Evolutionary conservation across 1,140 invertebrate genomes (phyloP).

Genomic region (Drosophila jambulina): DNA sequence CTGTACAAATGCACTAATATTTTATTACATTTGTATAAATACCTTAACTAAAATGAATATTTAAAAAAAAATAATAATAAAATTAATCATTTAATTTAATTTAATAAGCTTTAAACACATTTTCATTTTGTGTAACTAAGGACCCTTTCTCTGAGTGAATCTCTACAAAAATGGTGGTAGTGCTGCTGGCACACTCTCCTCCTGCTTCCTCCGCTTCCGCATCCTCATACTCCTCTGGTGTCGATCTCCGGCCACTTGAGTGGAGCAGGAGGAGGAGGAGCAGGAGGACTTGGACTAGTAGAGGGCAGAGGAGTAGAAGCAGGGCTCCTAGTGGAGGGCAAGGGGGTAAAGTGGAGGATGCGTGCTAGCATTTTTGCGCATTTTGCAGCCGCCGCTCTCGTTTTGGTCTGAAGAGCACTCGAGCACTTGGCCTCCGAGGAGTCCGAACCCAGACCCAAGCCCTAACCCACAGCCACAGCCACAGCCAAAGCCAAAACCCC

Average conservation of each 20-base stretch:
- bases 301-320: background rate
- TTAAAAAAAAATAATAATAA: too few species aligned
- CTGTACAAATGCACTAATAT: background rate
- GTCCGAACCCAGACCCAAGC: background rate
- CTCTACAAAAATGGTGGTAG: constrained; percentile 23
- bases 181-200: constrained; percentile 35
- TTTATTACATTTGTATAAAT: background rate
- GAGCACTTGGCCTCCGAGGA: constrained; percentile 33
- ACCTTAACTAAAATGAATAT: background rate
- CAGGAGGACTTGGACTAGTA: background rate
- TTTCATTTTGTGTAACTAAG: background rate
- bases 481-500: constrained; percentile 6
- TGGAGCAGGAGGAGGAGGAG: background rate
- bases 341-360: constrained; percentile 16
- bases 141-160: constrained; percentile 12
- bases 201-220: constrained; percentile 10
- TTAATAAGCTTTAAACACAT: background rate
- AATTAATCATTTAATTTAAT: too few species aligned
- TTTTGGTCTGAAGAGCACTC: constrained; percentile 64
- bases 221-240: constrained; percentile 28
- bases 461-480: background rate
- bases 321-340: background rate
- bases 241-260: constrained; percentile 43
- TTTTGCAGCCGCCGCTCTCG: constrained; percentile 58
- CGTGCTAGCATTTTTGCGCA: constrained; percentile 65